These are phyloP conservation scores for Macrostomum lignano DNA, from an alignment of 1,140 invertebrate species.

Conservation along the genomic window DNA sequence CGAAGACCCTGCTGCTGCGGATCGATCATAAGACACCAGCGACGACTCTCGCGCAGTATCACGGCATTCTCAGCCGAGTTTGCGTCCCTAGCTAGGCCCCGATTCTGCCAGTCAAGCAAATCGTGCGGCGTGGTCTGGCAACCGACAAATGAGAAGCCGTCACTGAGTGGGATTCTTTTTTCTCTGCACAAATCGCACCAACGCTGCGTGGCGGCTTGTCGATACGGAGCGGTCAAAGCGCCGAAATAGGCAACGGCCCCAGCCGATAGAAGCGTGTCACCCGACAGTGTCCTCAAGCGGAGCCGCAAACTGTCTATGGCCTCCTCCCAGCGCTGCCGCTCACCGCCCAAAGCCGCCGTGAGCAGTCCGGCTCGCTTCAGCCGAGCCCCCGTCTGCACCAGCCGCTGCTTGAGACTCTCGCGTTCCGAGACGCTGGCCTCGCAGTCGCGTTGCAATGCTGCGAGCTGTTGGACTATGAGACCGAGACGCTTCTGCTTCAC, in stretches of 20 bases:
- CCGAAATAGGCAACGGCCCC: constrained; percentile 22
- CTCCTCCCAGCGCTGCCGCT: no score
- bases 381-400: no score
- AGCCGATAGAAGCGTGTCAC: no score
- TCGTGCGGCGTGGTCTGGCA: constrained; percentile 1
- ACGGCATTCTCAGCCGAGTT: constrained; percentile 59
- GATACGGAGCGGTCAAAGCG: constrained; percentile 18
- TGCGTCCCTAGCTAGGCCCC: constrained; percentile 45
- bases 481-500: constrained; percentile 18
- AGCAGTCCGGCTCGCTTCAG: neutral
- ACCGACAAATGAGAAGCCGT: constrained; percentile 4
- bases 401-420: no score
- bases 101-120: constrained; percentile 48
- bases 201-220: constrained; percentile 11
- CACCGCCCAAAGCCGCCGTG: neutral
- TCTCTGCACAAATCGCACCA: constrained; percentile 14
- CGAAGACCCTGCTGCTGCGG: constrained; percentile 45
- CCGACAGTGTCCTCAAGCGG: no score
- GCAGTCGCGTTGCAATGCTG: no score
- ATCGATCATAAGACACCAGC: constrained; percentile 59
- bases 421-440: no score
- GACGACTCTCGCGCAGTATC: constrained; percentile 41
- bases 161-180: constrained; percentile 1
- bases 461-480: no score
- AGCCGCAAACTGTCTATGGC: no score